These are phyloP conservation scores for Hetaerina titia DNA, from an alignment of 2,888 invertebrate genomes.

Conservation along the genomic window DNA sequence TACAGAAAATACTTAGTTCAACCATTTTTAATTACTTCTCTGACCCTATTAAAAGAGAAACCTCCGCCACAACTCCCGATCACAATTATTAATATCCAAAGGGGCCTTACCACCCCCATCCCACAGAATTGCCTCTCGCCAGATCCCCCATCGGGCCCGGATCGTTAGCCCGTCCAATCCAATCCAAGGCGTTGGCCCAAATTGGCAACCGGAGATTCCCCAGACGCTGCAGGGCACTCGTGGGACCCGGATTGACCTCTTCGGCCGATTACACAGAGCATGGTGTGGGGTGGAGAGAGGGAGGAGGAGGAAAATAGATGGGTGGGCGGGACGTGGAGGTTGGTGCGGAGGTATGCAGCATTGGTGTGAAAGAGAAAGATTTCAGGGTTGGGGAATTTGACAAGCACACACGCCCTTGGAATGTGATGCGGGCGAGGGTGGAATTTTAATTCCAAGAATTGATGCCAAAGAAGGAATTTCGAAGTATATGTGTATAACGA, in stretches of 20 bases:
- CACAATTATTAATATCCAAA: background rate
- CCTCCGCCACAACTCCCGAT: background rate
- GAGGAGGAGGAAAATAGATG: background rate
- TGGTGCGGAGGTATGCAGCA: no score
- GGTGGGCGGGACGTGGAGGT: background rate
- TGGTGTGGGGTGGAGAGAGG: background rate
- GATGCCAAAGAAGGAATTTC: no score
- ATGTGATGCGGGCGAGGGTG: no score
- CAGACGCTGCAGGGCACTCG: background rate
- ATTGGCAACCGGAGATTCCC: background rate
- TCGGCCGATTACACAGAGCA: background rate
- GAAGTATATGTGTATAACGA: no score
- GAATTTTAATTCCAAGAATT: no score
- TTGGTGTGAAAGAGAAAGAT: background rate
- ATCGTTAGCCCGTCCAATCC: background rate
- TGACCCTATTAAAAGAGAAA: no score
- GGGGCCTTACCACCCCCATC: background rate
- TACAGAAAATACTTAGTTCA: no score
- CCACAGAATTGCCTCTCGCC: background rate
- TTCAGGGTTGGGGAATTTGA: background rate
- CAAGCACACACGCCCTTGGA: no score
- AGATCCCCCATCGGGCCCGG: background rate
- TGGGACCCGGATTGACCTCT: background rate
- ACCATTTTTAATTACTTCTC: no score
- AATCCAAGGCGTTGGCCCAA: background rate